A percentile compares a stretch with the other conserved stretches of the same genome.
Evolutionary conservation across 2,888 invertebrate species (phyloP).

Genomic region (Spodoptera exigua): DNA sequence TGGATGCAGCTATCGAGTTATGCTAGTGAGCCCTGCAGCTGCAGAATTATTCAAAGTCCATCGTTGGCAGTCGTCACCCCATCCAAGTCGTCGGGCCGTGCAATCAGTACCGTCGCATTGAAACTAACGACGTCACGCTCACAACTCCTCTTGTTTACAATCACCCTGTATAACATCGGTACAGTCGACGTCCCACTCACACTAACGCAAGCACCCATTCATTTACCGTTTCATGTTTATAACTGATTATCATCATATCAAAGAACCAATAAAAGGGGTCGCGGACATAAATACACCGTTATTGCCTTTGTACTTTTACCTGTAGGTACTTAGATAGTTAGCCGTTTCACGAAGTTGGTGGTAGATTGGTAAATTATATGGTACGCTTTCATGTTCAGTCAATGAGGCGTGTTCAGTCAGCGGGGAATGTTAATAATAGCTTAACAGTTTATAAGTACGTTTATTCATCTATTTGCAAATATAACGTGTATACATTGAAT

Average conservation of each 20-base stretch:
- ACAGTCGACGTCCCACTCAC: conserved; percentile 2
- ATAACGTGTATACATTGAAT: too few relatives aligned
- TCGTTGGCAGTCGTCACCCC: conserved; percentile 33
- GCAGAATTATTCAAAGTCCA: conserved; percentile 26
- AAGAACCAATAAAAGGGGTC: not conserved
- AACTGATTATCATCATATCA: conserved; percentile 52
- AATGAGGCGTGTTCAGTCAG: not conserved
- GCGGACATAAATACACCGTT: not conserved
- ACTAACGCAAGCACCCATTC: conserved; percentile 45
- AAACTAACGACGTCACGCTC: conserved; percentile 43
- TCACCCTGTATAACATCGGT: conserved; percentile 29
- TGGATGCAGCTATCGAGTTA: conserved; percentile 18
- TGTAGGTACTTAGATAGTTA: not conserved
- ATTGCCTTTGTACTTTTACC: conserved; percentile 7
- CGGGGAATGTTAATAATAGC: too few relatives aligned
- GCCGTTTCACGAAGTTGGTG: not conserved
- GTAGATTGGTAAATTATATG: not conserved
- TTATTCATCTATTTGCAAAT: too few relatives aligned
- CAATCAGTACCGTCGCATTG: conserved; percentile 49
- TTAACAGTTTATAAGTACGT: too few relatives aligned
- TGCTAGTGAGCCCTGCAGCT: not conserved
- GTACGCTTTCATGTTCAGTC: not conserved
- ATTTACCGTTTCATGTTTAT: conserved; percentile 37
- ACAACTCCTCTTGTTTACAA: conserved; percentile 45
- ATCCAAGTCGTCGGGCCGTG: conserved; percentile 26